Evolutionary conservation across 2,113 vertebrate species (phyloP).

Genomic region (Gymnocephalus cernua): DNA sequence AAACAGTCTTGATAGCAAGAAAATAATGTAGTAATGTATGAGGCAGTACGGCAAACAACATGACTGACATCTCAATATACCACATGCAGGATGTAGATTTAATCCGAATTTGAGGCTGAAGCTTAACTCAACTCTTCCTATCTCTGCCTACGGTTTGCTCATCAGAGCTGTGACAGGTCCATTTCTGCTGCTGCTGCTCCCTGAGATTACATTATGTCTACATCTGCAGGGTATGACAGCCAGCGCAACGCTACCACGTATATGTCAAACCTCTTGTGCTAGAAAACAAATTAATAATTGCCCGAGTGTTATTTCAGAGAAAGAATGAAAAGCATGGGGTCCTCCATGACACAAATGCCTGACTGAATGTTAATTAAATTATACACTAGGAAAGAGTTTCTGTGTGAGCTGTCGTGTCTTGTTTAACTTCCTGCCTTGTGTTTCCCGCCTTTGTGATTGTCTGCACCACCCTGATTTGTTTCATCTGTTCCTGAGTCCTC

Average conservation of each 20-base stretch:
- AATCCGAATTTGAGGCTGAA: conserved; percentile 17
- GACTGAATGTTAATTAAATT: conserved; percentile 36
- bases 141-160: conserved; percentile 13
- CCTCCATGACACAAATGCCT: conserved; percentile 26
- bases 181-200: conserved; percentile 27
- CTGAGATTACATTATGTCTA: conserved; percentile 51
- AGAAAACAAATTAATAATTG: conserved; percentile 23
- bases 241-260: background rate
- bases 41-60: background rate
- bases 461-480: too few relatives aligned
- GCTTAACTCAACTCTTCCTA: background rate
- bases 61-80: conserved; percentile 42
- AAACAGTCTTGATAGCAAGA: background rate
- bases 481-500: too few relatives aligned
- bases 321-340: background rate
- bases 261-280: background rate
- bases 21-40: background rate
- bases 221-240: conserved; percentile 24
- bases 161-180: conserved; percentile 35
- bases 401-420: too few relatives aligned
- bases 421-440: too few relatives aligned
- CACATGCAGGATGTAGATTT: conserved; percentile 33
- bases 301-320: conserved; percentile 29
- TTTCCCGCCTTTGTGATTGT: too few relatives aligned
- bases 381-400: background rate